These are phyloP conservation scores for Pangasius macronema DNA, from an alignment of 2,797 vertebrate species.

Conservation along the genomic window DNA sequence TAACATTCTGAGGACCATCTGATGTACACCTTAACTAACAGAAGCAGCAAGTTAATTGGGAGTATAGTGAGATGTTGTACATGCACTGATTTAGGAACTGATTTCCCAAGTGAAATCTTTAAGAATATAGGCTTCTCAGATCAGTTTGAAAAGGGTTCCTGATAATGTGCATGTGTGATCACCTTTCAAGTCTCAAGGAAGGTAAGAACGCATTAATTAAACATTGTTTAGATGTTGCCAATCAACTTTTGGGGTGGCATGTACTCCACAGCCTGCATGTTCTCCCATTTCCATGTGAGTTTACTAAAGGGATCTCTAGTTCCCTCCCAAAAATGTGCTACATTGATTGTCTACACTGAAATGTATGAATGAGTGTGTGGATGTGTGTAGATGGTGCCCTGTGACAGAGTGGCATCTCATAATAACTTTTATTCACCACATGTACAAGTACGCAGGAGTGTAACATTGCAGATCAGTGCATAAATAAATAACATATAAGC, in stretches of 20 bases:
- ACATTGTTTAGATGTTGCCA: neutral
- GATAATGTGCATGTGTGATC: neutral
- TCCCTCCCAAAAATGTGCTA: neutral
- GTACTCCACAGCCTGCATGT: neutral
- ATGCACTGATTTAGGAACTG: slow-evolving; percentile 14
- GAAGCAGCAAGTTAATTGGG: slow-evolving; percentile 35
- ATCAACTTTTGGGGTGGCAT: neutral
- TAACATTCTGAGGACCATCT: slow-evolving; percentile 41
- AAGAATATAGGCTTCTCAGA: neutral
- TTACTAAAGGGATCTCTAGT: neutral
- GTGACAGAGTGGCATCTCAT: neutral
- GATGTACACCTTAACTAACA: slow-evolving; percentile 41
- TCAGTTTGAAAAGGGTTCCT: neutral
- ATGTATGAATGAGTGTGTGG: neutral
- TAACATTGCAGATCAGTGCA: neutral
- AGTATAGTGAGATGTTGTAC: slow-evolving; percentile 37
- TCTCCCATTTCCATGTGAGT: neutral
- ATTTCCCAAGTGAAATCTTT: slow-evolving; percentile 3
- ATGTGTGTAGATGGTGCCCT: neutral
- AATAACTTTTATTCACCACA: neutral
- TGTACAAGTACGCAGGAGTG: neutral
- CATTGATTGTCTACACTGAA: neutral
- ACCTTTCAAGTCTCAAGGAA: neutral
- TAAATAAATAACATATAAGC: neutral
- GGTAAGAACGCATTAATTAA: neutral